phyloP scores from a whole-genome alignment of 2,113 vertebrate genomes.

The Melospiza melodia region DNA sequence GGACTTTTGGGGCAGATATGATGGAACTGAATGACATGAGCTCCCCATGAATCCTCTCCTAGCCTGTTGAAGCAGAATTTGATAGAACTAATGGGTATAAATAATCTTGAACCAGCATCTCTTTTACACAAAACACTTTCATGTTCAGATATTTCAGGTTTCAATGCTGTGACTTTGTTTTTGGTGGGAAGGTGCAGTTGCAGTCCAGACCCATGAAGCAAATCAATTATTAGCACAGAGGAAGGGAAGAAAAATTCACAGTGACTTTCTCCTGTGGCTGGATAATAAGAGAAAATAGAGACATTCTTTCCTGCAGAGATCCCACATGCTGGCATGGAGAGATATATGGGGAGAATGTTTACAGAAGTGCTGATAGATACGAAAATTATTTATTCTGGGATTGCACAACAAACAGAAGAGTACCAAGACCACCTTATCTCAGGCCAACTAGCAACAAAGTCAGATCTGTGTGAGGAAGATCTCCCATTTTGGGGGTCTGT shows the following conservation, averaged over 20 bases:
- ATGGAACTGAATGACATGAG: not conserved
- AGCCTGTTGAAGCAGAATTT: not conserved
- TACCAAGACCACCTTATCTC: not conserved
- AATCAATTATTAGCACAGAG: not conserved
- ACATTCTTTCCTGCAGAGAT: not conserved
- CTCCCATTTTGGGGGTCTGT: not conserved
- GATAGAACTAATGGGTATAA: not conserved
- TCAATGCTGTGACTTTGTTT: not conserved
- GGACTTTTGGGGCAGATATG: not conserved
- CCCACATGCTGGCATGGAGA: not conserved
- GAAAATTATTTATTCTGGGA: not conserved
- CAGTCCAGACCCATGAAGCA: not conserved
- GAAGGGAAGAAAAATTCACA: not conserved
- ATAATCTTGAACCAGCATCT: not conserved
- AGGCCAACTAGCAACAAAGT: not conserved
- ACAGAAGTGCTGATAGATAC: not conserved
- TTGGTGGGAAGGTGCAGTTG: not conserved
- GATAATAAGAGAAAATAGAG: not conserved
- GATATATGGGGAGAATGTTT: not conserved
- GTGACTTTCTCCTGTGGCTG: not conserved
- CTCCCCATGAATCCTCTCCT: not conserved
- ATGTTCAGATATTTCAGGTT: not conserved
- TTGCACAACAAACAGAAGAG: not conserved
- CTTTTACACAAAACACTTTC: not conserved
- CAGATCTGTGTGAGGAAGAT: not conserved